A percentile compares a stretch with the other conserved stretches of the same genome.
phyloP scores from a whole-genome alignment of 1,140 invertebrate genomes.

The Drosophila burlai region DNA sequence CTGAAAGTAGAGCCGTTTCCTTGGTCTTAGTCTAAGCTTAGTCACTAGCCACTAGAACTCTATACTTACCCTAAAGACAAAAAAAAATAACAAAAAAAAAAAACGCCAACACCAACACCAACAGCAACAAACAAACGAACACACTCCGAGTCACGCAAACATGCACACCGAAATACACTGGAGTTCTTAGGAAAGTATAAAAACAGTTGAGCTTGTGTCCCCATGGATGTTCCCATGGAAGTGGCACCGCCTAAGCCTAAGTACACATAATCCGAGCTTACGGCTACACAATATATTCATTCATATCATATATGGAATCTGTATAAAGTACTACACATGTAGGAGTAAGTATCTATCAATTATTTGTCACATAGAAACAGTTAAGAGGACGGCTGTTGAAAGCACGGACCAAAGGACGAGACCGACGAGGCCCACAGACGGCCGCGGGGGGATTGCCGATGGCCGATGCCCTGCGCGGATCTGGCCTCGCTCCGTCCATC shows the following conservation, averaged over 20 bases:
- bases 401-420: slow-evolving; percentile 56
- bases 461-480: slow-evolving; percentile 7
- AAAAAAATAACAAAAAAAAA: background rate
- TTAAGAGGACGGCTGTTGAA: slow-evolving; percentile 80
- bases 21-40: slow-evolving; percentile 34
- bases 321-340: slow-evolving; percentile 35
- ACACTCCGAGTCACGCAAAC: slow-evolving; percentile 8
- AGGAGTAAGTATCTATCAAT: slow-evolving; percentile 48
- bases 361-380: slow-evolving; percentile 84
- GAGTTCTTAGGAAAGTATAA: slow-evolving; percentile 77
- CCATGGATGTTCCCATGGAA: slow-evolving; percentile 15
- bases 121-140: background rate
- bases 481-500: background rate
- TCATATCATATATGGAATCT: slow-evolving; percentile 58
- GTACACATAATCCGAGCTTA: slow-evolving; percentile 41
- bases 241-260: slow-evolving; percentile 26
- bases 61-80: slow-evolving; percentile 2
- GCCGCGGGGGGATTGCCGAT: background rate
- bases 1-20: slow-evolving; percentile 46
- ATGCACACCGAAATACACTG: slow-evolving; percentile 12
- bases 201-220: slow-evolving; percentile 61
- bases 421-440: background rate
- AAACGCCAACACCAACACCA: background rate
- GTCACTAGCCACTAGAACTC: slow-evolving; percentile 6
- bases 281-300: slow-evolving; percentile 25